Evolutionary conservation across 1,140 invertebrate species (phyloP).

Genomic region (Camponotus pennsylvanicus): DNA sequence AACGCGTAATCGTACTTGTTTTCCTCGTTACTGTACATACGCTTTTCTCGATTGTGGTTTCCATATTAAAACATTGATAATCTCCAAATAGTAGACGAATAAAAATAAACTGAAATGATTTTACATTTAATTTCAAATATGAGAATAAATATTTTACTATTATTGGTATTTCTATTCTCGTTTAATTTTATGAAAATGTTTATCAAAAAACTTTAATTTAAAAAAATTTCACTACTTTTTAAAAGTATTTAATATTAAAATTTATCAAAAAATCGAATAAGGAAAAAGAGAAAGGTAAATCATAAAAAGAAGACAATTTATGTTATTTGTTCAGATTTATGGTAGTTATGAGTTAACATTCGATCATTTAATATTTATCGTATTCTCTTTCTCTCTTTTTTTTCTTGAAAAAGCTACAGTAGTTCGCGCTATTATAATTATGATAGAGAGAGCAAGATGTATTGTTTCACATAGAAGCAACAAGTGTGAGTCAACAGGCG

Average conservation of each 20-base stretch:
- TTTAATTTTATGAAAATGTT: neutral
- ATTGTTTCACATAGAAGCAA: conserved; percentile 52
- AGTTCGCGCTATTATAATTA: conserved; percentile 37
- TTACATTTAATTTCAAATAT: neutral
- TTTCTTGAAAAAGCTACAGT: conserved; percentile 58
- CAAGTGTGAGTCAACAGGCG: conserved; percentile 66
- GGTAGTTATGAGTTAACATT: neutral
- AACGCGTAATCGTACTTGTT: neutral
- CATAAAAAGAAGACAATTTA: neutral
- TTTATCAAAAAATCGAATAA: neutral
- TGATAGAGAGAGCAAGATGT: conserved; percentile 60
- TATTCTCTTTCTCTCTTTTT: neutral
- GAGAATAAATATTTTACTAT: neutral
- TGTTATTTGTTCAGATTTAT: no score
- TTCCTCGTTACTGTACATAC: neutral
- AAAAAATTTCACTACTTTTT: neutral
- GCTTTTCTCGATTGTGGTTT: conserved; percentile 4
- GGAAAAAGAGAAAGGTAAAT: neutral
- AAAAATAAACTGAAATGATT: neutral
- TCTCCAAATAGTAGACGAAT: neutral
- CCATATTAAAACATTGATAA: neutral
- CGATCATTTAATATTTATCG: neutral
- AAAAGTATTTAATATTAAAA: conserved; percentile 21
- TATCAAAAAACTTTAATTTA: neutral
- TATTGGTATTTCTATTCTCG: conserved; percentile 1